Base-by-base conservation (phyloP, 1,140 invertebrate species). In the Drosophila murphyi region DNA sequence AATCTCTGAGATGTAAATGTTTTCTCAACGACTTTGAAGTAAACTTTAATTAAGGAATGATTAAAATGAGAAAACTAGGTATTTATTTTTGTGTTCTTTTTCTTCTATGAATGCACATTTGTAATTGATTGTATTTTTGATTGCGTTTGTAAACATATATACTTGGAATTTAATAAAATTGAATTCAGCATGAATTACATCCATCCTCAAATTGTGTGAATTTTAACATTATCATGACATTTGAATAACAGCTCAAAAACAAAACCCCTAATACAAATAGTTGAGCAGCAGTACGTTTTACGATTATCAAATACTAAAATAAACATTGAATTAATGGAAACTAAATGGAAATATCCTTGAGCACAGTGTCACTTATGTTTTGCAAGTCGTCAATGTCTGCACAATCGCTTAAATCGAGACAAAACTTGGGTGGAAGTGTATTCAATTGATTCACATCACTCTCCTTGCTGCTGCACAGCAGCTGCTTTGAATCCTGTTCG, bases 361-460 rank as follows among this genome's bases (percentile, higher is more conserved):
- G 67, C 8, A 92, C 78, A 35, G 80, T 82, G 50, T 92, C 91
- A 60, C 91, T 92, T 12, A 86, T 81, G 45, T 92, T 82, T 7
- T 65, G 79, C 52, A 92, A 59, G 12, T 82, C 80, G 39, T 85
- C 72, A 3, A 76, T 76, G 0, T 76, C 61, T 5, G 8, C 41
- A 20, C 28, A 35, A 28, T 28, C 32, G n/a, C 41, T 62, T 2
- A 78, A 12, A 34, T 76, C 57, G 0, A 78, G 51, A 12, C 29
- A 12, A n/a, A 78, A 78, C 29, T 57, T 79, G 3, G 34, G 5
- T 2, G 59, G 65, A 29, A 3, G 20, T 4, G 34, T 28, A 50
- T 71, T 70, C 0, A 67, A n/a, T 6, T 47, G 41, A 54, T 78
- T 81, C 2, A 3, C 50, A 20, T 75, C 47, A 51, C 62, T 78